Evolutionary conservation across 2,797 vertebrate genomes (phyloP).

Genomic region (Melanotaenia maccullochi): DNA sequence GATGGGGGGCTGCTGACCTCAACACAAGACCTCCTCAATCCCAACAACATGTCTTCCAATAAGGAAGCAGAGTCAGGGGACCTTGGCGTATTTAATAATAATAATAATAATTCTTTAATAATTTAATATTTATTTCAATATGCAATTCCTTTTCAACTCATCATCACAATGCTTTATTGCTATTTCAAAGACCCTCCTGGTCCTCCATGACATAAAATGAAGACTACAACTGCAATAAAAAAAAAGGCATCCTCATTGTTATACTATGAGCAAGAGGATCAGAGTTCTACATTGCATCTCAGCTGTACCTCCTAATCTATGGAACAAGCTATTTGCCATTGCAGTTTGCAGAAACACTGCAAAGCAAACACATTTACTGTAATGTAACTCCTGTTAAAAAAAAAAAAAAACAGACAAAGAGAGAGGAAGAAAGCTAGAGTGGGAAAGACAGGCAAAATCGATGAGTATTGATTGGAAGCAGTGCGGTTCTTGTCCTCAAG

Average conservation of each 20-base stretch:
- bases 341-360: slow-evolving; percentile 60
- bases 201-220: slow-evolving; percentile 1
- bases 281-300: slow-evolving; percentile 20
- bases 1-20: too few relatives aligned
- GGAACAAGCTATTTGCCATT: slow-evolving; percentile 60
- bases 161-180: too few relatives aligned
- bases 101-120: too few relatives aligned
- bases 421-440: slow-evolving; percentile 1
- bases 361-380: slow-evolving; percentile 81
- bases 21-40: too few relatives aligned
- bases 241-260: slow-evolving; percentile 9
- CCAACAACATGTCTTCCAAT: too few relatives aligned
- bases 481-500: slow-evolving; percentile 57
- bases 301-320: slow-evolving; percentile 56
- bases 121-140: too few relatives aligned
- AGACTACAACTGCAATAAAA: slow-evolving; percentile 8
- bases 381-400: slow-evolving; percentile 77
- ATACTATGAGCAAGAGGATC: background rate
- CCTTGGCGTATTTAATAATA: too few relatives aligned
- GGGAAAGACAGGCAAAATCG: slow-evolving; percentile 34
- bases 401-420: slow-evolving; percentile 14
- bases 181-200: too few relatives aligned
- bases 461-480: slow-evolving; percentile 69
- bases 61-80: too few relatives aligned
- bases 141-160: too few relatives aligned